These are phyloP conservation scores for Siniperca knerii DNA, from an alignment of 2,113 vertebrate genomes.

Conservation along the genomic window DNA sequence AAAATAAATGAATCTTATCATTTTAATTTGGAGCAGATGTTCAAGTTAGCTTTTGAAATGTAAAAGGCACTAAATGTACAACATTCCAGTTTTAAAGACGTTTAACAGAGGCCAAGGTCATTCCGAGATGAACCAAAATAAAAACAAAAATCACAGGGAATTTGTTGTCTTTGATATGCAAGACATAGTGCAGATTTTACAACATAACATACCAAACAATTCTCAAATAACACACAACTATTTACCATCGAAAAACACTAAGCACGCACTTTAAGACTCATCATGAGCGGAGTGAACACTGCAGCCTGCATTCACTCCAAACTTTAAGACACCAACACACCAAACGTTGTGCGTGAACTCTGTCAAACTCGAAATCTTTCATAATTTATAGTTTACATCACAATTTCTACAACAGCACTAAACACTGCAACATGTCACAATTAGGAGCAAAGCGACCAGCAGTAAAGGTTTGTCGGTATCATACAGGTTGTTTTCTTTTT, in stretches of 20 bases:
- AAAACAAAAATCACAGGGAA: conserved; percentile 64
- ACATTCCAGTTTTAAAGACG: conserved; percentile 85
- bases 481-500: conserved; percentile 28
- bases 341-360: neutral
- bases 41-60: conserved; percentile 84
- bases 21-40: conserved; percentile 77
- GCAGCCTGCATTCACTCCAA: conserved; percentile 24
- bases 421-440: conserved; percentile 61
- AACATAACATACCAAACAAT: conserved; percentile 73
- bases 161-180: conserved; percentile 71
- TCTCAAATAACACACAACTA: conserved; percentile 72
- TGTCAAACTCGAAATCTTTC: conserved; percentile 32
- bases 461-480: conserved; percentile 38
- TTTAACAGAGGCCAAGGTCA: conserved; percentile 68
- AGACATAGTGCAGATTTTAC: conserved; percentile 80
- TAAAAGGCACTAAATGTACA: conserved; percentile 87
- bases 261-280: conserved; percentile 60
- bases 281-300: conserved; percentile 2
- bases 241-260: conserved; percentile 64
- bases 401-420: conserved; percentile 74
- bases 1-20: conserved; percentile 81
- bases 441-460: conserved; percentile 57
- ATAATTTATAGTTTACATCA: conserved; percentile 77
- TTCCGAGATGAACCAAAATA: conserved; percentile 50
- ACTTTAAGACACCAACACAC: conserved; percentile 23